Base-by-base conservation (phyloP, 2,113 vertebrate species). In the Rhinolophus sinicus region DNA sequence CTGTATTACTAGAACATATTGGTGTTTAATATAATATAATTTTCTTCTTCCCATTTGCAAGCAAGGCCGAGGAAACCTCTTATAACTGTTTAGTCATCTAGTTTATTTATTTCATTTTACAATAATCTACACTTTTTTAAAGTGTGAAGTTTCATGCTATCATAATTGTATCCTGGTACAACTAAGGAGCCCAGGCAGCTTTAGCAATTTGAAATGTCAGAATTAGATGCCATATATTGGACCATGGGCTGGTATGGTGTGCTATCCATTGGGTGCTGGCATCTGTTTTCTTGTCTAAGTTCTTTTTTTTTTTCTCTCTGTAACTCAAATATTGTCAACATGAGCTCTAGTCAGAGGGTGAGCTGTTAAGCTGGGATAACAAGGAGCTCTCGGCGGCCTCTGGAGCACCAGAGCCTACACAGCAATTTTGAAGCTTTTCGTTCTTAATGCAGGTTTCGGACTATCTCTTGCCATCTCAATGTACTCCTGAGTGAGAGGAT, bases 351-450 rank as follows among this genome's bases (percentile, higher is more conserved):
- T 35, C 2, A 1, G 54, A 50, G 22, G 64, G 35, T 2, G 0
- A 7, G 1, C 16, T 78, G 40, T 30, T 75, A 35, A 85, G 15
- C 64, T 50, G 62, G 40, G 54, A 75, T 80, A 85, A 89, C 52
- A 77, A 38, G 88, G 78, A 75, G 38, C 40, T 90, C 62, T 38
- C 65, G 18, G 56, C 33, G 91, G n/a, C 1, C 54, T 96, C 76
- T 81, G 65, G 38, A 96, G 65, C 1, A 72, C 40, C 16, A 33
- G 40, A 1, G 35, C 35, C 56, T 86, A 13, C 26, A 3, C 0
- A 60, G 78, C 28, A 89, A 33, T 93, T 92, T 87, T 86, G 8
- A 72, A 90, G 87, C 50, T 84, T 88, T 92, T 77, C 50, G 67
- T 77, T 96, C 54, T 16, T 38, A 83, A 35, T 81, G 15, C 28